These are phyloP conservation scores for Rhodeus uyekii DNA, from an alignment of 2,797 vertebrate species.

Conservation along the genomic window DNA sequence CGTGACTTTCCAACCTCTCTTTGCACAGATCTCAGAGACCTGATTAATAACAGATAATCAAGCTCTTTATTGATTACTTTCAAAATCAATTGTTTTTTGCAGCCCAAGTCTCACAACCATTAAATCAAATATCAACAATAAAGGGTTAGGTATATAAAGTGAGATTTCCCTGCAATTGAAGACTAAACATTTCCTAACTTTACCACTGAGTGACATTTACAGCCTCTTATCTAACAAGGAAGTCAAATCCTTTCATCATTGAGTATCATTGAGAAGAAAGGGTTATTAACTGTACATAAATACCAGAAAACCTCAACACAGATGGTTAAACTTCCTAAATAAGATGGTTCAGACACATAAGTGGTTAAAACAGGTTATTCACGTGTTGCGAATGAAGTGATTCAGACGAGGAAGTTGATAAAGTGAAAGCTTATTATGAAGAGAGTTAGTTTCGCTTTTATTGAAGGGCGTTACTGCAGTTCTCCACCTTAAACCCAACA, in stretches of 20 bases:
- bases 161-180: background rate
- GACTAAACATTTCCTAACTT: background rate
- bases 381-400: background rate
- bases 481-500: slow-evolving; percentile 22
- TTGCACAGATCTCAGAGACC: background rate
- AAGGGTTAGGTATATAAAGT: background rate
- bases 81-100: background rate
- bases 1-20: background rate
- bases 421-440: slow-evolving; percentile 31
- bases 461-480: slow-evolving; percentile 41
- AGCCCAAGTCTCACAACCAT: background rate
- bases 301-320: background rate
- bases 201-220: background rate
- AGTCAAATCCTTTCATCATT: slow-evolving; percentile 24
- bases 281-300: background rate
- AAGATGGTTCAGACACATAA: background rate
- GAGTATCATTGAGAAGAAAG: background rate
- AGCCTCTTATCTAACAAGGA: slow-evolving; percentile 48
- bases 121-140: background rate
- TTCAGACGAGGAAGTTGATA: slow-evolving; percentile 2
- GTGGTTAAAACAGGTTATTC: background rate
- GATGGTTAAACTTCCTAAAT: background rate
- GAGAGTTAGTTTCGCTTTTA: slow-evolving; percentile 43
- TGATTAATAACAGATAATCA: background rate
- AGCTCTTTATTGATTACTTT: background rate